Evolutionary conservation across 2,113 vertebrate species (phyloP), one percentile per base, ranked within the genome.

Genomic region (Tapirus terrestris): DNA sequence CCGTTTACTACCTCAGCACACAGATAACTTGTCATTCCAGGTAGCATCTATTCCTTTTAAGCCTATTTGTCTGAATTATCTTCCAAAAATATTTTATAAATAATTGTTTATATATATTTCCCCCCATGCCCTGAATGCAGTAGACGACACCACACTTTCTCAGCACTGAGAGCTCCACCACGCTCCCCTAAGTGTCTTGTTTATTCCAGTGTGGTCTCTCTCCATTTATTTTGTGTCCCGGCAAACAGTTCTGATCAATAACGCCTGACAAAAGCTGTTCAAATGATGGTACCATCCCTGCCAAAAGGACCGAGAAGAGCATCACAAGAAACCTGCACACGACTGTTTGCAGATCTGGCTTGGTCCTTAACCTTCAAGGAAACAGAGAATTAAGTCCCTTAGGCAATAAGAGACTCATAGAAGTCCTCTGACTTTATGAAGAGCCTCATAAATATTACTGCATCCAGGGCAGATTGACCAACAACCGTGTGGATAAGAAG

Each of bases 191-290:
- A 51, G 7, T 56, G 45, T 73, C 67, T 77, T 72, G 8, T 83
- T 72, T 61, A 91, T 81, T 89, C 76, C 65, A 91, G 10, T 77
- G 11, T 11, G 61, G 36, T 29, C 73, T 89, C 48, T 63, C 93
- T 92, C 68, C 27, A 75, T 33, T 61, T 81, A 58, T 76, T 95
- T 58, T 96, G 63, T 81, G 77, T 73, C 81, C 82, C 58, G 45
- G 33, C 51, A 91, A 94, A 91, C 31, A 73, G 39, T 33, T 75
- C 43, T 77, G 77, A 95, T 72, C 81, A 93, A 76, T n/a, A 72
- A 95, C 21, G 51, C 31, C 80, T 67, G 68, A 96, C 56, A 58
- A 79, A 76, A 75, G 58, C 51, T 83, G 6, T 89, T 90, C 67
- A 94, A 65, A 96, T 79, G 27, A 92, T 8, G 39, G 43, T 73